A percentile compares a stretch with the other conserved stretches of the same genome.
These are phyloP conservation scores for Acronicta alni DNA, from an alignment of 2,888 invertebrate species.

Conservation along the genomic window DNA sequence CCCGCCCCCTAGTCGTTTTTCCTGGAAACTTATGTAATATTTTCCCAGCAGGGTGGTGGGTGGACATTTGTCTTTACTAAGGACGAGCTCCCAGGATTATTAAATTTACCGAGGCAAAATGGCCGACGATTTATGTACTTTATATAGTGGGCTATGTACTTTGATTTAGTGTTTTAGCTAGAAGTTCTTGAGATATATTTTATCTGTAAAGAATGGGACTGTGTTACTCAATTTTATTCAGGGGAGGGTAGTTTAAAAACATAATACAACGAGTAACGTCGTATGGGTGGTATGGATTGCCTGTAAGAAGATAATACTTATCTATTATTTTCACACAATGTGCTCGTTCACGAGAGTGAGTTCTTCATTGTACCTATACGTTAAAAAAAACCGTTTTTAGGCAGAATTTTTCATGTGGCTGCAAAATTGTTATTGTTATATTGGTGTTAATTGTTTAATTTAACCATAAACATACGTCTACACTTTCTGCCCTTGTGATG, in stretches of 20 bases:
- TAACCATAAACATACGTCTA: no score
- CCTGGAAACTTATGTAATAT: conserved; percentile 71
- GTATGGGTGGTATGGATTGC: no score
- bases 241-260: conserved; percentile 25
- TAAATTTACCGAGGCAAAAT: conserved; percentile 79
- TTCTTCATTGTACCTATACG: no score
- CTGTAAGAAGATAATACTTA: no score
- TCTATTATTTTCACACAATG: no score
- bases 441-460: no score
- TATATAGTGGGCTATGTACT: conserved; percentile 59
- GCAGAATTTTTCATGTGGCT: no score
- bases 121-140: conserved; percentile 64
- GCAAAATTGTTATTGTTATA: no score
- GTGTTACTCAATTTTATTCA: conserved; percentile 39
- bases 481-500: no score
- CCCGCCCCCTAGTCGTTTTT: conserved; percentile 59
- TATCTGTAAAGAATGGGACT: conserved; percentile 48
- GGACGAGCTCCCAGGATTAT: conserved; percentile 74
- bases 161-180: conserved; percentile 58
- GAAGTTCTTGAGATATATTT: conserved; percentile 48
- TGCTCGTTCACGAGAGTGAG: no score
- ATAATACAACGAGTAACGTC: no score
- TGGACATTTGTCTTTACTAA: conserved; percentile 77
- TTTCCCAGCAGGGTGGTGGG: conserved; percentile 73
- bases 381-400: no score